A percentile compares a stretch with the other conserved stretches of the same genome.
phyloP scores from a whole-genome alignment of 2,113 vertebrate species.

The Poeciliopsis turrubarensis region DNA sequence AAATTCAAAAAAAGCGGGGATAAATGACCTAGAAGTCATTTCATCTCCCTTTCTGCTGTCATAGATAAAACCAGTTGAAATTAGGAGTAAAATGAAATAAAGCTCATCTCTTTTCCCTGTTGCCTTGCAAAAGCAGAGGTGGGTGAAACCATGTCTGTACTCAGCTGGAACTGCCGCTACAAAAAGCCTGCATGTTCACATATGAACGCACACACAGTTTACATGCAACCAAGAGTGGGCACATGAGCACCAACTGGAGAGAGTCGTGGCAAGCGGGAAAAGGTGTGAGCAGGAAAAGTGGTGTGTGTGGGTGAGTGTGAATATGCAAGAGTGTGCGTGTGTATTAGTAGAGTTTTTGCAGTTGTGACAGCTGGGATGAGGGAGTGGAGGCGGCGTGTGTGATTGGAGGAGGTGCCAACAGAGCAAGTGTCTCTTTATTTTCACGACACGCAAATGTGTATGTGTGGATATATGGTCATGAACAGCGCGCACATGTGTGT shows the following conservation, averaged over 20 bases:
- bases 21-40: background rate
- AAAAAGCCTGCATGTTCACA: conserved; percentile 37
- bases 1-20: background rate
- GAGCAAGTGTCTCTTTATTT: conserved; percentile 81
- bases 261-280: conserved; percentile 70
- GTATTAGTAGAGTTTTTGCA: conserved; percentile 78
- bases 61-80: conserved; percentile 47
- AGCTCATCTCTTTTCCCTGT: background rate
- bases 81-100: conserved; percentile 23
- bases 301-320: conserved; percentile 78
- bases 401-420: conserved; percentile 79
- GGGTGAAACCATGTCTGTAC: conserved; percentile 31
- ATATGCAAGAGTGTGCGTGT: conserved; percentile 67
- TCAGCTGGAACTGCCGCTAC: conserved; percentile 53
- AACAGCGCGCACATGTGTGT: conserved; percentile 66
- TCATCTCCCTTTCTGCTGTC: conserved; percentile 25
- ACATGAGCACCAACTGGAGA: conserved; percentile 72
- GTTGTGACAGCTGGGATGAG: conserved; percentile 82
- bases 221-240: conserved; percentile 70
- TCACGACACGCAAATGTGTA: conserved; percentile 64
- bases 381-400: conserved; percentile 79
- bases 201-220: conserved; percentile 34
- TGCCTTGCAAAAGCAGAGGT: conserved; percentile 57
- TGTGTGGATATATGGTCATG: conserved; percentile 43
- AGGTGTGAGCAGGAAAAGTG: conserved; percentile 76